A percentile compares a stretch with the other conserved stretches of the same genome.
Evolutionary conservation across 2,113 vertebrate species (phyloP).

Genomic region (Trachemys scripta): DNA sequence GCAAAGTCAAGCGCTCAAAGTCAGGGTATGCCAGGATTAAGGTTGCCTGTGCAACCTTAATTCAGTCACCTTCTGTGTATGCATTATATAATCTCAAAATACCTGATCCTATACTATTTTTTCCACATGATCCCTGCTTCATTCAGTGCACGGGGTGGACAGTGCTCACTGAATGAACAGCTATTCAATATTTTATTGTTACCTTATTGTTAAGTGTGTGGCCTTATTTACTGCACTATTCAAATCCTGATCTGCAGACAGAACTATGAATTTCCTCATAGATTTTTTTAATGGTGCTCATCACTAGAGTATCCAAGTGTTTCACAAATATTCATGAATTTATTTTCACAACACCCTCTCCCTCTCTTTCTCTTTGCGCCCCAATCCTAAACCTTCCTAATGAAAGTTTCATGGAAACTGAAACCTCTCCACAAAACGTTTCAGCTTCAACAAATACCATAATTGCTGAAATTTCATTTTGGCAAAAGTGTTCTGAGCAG

Average conservation of each 20-base stretch:
- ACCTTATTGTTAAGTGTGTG: not conserved
- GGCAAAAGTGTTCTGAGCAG: not conserved
- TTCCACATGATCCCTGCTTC: not conserved
- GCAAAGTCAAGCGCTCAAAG: not conserved
- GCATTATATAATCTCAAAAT: not conserved
- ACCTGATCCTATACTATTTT: not conserved
- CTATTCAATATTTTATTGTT: not conserved
- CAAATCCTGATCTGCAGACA: not conserved
- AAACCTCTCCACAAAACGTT: not conserved
- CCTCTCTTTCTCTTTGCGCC: not conserved
- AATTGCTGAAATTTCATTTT: not conserved
- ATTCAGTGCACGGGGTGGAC: not conserved
- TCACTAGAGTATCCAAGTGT: not conserved
- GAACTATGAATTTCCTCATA: not conserved
- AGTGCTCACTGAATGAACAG: not conserved
- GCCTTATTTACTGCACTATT: not conserved
- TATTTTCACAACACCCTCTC: not conserved
- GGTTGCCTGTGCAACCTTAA: not conserved
- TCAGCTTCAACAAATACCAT: not conserved
- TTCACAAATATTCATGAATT: not conserved
- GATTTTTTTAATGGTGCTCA: not conserved
- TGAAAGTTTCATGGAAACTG: not conserved
- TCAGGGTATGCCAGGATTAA: not conserved
- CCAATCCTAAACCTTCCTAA: not conserved
- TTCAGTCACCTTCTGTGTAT: not conserved